phyloP scores from a whole-genome alignment of 2,888 invertebrate genomes.

The Cyclophora punctaria region DNA sequence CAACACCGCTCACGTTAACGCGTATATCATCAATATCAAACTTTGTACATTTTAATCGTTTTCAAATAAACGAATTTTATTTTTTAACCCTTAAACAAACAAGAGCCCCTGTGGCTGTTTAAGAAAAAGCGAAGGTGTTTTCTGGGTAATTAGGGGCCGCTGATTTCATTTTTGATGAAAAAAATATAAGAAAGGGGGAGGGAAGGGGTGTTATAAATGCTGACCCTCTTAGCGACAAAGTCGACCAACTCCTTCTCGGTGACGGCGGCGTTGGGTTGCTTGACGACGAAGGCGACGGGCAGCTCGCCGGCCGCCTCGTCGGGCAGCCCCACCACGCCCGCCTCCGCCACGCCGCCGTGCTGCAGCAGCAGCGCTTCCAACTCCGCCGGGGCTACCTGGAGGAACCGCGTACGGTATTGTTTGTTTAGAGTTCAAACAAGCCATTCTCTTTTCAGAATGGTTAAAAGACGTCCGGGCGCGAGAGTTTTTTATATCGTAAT shows the following conservation, averaged over 20 bases:
- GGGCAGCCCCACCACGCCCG: conserved; percentile 86
- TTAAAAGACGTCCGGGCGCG: background rate
- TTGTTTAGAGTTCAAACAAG: background rate
- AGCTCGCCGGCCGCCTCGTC: conserved; percentile 84
- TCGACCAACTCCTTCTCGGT: conserved; percentile 73
- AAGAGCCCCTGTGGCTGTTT: too few species aligned
- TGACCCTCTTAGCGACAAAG: conserved; percentile 65
- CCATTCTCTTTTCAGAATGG: background rate
- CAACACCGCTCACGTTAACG: too few species aligned
- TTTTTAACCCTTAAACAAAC: too few species aligned
- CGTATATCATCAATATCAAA: too few species aligned
- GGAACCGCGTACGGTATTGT: background rate
- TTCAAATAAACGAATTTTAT: too few species aligned
- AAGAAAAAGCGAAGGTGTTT: too few species aligned
- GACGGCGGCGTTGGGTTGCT: conserved; percentile 64
- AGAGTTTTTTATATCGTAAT: too few species aligned
- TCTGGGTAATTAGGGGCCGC: too few species aligned
- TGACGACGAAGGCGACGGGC: conserved; percentile 84
- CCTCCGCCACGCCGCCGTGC: conserved; percentile 82
- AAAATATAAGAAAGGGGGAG: too few species aligned
- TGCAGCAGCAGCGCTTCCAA: conserved; percentile 85
- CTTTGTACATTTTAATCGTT: too few species aligned
- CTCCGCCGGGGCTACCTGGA: conserved; percentile 87
- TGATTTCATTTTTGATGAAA: too few species aligned
- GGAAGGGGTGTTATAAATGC: too few species aligned